phyloP scores from a whole-genome alignment of 2,113 vertebrate species.

The Triplophysa siluroides region DNA sequence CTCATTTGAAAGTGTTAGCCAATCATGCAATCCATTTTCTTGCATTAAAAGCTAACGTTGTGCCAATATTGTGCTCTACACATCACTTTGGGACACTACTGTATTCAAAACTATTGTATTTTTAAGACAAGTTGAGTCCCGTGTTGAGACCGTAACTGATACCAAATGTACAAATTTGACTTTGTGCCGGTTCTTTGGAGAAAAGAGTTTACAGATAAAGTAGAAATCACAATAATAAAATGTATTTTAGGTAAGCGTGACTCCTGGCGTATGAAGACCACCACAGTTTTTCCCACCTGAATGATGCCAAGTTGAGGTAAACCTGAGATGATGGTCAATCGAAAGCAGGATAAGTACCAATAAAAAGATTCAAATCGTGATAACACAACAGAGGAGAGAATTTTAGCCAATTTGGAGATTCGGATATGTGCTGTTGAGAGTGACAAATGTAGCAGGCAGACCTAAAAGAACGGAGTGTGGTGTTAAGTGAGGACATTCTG shows the following conservation, averaged over 20 bases:
- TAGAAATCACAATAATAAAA: not conserved
- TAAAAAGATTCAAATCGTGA: too few species aligned
- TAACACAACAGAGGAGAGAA: not conserved
- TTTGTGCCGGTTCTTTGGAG: too few species aligned
- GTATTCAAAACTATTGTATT: not conserved
- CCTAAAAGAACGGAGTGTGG: not conserved
- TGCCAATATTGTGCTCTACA: not conserved
- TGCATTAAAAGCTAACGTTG: too few species aligned
- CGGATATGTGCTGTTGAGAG: not conserved
- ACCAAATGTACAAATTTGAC: too few species aligned
- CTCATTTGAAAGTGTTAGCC: too few species aligned
- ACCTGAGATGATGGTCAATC: too few species aligned
- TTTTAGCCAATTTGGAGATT: not conserved
- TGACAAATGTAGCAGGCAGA: not conserved
- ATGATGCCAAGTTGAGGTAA: too few species aligned
- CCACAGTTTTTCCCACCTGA: too few species aligned
- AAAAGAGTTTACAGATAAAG: too few species aligned
- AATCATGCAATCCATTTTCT: too few species aligned
- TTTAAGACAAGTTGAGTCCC: not conserved
- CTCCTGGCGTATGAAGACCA: not conserved
- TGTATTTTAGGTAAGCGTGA: not conserved
- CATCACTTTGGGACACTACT: not conserved
- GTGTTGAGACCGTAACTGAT: not conserved
- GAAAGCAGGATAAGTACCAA: too few species aligned
- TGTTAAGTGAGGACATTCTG: conserved; percentile 4